Evolutionary conservation across 2,888 invertebrate species (phyloP), one percentile per base, ranked within the genome.

Genomic region (Lucinisca nassula): DNA sequence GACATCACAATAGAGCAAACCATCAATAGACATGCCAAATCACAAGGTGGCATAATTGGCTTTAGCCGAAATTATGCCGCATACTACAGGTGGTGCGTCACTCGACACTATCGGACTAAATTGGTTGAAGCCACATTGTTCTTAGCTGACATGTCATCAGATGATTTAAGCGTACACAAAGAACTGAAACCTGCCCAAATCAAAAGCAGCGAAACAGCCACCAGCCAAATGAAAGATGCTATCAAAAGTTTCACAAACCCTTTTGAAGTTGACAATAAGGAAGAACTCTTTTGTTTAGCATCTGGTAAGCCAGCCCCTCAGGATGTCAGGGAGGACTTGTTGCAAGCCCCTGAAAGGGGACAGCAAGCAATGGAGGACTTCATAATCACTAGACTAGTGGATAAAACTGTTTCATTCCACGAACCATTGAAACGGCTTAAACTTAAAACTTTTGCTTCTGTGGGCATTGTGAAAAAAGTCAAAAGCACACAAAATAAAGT

Each of bases 1-100:
- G 89, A 90, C 61, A 85, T 90, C 0, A 88, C 86, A 30, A 85
- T 90, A n/a, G 88, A 87, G 55, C 90, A 89, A 40, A 88, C 82
- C 17, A 85, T 82, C 73, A 85, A 85, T 38, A 30, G 73, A 14
- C 75, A 85, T 55, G 85, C 81, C 30, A 87, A 90, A 72, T 82
- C 49, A 6, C 82, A 83, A 4, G 88, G 84, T 17, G 86, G 88
- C 0, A 85, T 88, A 14, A 75, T 88, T 81, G 85, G 84, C 6
- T 87, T 87, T 72, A 89, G 83, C 67, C 49, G 85, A 37, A 89
- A 87, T 51, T 74, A 81, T 30, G 4, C 85, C 0, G 85, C 87
- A 1, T 87, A 90, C 55, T 76, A 87, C 37, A 3, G 89, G 1
- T 90, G 85, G 87, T 87, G 78, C n/a, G 40, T 58, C 27, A 89